Evolutionary conservation across 2,113 vertebrate species (phyloP), one percentile per base, ranked within the genome.

Genomic region (Salvator merianae): DNA sequence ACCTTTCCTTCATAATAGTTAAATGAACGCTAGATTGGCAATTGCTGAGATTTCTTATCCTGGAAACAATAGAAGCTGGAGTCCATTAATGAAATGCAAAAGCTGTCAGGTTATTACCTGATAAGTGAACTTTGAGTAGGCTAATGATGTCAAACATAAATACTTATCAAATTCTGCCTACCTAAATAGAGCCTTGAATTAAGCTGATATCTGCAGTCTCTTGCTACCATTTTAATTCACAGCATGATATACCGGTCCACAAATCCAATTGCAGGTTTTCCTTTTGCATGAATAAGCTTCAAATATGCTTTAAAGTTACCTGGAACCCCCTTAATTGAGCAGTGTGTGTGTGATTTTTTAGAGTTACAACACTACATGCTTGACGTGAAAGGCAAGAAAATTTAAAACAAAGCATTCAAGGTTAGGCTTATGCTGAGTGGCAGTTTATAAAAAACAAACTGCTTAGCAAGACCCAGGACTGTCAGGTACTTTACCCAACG

Each of bases 81-180:
- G 84, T 77, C 50, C 1, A 65, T 84, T 81, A 55, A 36, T 77
- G 65, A 84, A 86, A 55, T 83, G 38, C 3, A 75, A 30, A 65
- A 53, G 22, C 6, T 16, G 5, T 13, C 79, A 79, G 47, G 10
- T 85, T 4, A 65, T 80, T 90, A 87, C 43, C 14, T 36, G 63
- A 82, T 88, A 40, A 32, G 50, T 88, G 38, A 87, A n/a, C 47
- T 18, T 72, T 47, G 80, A 7, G 66, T 90, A 82, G 65, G 81
- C 65, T 87, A 69, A 32, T 32, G 83, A 40, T 83, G 36, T 65
- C 69, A 83, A 66, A 83, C 30, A 59, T 66, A 22, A 34, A 13
- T 32, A 28, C 43, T 77, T 83, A 66, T 50, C 69, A 73, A 78
- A 66, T 53, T 53, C 55, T 83, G 55, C 69, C 55, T 66, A 40